Evolutionary conservation across 2,888 invertebrate genomes (phyloP).

Genomic region (Odiellus spinosus): DNA sequence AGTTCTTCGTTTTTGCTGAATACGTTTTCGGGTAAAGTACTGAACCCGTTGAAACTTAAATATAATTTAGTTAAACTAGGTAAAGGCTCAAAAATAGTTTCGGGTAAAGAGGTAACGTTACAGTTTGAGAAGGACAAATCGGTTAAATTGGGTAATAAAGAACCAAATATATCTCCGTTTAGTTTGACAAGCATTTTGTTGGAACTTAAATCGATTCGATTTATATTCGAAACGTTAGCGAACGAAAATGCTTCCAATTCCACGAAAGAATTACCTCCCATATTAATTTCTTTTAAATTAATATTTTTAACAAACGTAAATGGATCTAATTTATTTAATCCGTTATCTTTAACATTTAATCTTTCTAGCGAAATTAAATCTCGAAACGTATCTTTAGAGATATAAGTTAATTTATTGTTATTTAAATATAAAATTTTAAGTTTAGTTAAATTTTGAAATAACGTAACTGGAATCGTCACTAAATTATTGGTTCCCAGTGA

Average conservation of each 20-base stretch:
- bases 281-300: conserved; percentile 6
- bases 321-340: conserved; percentile 7
- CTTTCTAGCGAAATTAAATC: conserved; percentile 7
- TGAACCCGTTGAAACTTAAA: conserved; percentile 9
- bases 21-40: conserved; percentile 11
- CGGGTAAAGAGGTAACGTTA: conserved; percentile 41
- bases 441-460: conserved; percentile 14
- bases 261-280: conserved; percentile 9
- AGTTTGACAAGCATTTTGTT: conserved; percentile 31
- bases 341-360: conserved; percentile 13
- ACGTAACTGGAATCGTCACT: conserved; percentile 12
- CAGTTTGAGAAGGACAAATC: conserved; percentile 49
- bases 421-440: conserved; percentile 17
- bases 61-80: neutral
- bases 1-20: conserved; percentile 15
- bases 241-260: conserved; percentile 13
- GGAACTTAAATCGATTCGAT: conserved; percentile 42
- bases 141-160: conserved; percentile 44
- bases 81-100: neutral
- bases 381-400: conserved; percentile 7
- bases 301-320: conserved; percentile 9
- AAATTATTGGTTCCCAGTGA: conserved; percentile 15
- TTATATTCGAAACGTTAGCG: conserved; percentile 12
- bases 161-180: conserved; percentile 47
- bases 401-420: conserved; percentile 13